Percentiles rank a stretch among this genome's conserved stretches.
Evolutionary conservation across 1,140 invertebrate species (phyloP).

Genomic region (Diachasma alloeum): DNA sequence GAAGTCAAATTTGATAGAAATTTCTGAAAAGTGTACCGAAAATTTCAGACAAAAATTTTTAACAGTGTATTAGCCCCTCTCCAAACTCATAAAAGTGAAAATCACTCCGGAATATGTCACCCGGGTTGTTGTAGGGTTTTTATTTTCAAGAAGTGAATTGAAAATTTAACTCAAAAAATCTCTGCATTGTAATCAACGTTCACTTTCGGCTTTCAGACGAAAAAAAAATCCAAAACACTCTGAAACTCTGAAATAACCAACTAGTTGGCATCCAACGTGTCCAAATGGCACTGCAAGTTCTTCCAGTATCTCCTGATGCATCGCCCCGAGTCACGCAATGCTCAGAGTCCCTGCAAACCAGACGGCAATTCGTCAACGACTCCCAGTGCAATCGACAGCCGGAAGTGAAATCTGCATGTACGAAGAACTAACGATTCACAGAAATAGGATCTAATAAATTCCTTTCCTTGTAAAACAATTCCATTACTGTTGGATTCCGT

Average conservation of each 20-base stretch:
- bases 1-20: too few relatives aligned
- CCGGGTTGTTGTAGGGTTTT: too few relatives aligned
- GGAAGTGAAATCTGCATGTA: background rate
- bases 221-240: background rate
- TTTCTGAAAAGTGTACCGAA: too few relatives aligned
- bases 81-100: too few relatives aligned
- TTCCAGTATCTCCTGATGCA: background rate
- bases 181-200: too few relatives aligned
- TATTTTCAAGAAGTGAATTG: too few relatives aligned
- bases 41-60: too few relatives aligned
- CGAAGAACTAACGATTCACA: background rate
- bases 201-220: too few relatives aligned
- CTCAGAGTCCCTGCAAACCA: background rate
- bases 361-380: background rate
- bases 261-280: background rate
- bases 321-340: background rate
- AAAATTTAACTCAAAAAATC: too few relatives aligned
- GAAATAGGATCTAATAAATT: background rate
- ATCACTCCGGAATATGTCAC: too few relatives aligned
- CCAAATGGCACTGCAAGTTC: background rate
- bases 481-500: background rate
- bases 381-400: background rate
- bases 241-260: background rate
- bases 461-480: background rate
- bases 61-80: too few relatives aligned